Evolutionary conservation across 2,797 vertebrate species (phyloP).

Genomic region (Strix occidentalis): DNA sequence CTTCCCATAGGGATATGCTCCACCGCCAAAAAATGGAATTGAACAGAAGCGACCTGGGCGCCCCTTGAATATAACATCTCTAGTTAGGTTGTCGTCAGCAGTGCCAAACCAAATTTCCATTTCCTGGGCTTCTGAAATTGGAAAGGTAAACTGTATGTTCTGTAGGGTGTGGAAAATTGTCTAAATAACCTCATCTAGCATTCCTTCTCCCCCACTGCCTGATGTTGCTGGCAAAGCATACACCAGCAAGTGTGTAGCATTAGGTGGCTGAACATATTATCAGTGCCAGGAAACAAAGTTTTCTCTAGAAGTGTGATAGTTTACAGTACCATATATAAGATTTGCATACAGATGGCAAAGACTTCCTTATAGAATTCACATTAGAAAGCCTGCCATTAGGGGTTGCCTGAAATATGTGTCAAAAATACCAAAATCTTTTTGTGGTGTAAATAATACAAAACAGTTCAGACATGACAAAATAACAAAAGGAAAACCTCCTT

Average conservation of each 20-base stretch:
- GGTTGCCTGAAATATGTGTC: neutral
- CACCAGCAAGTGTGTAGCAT: neutral
- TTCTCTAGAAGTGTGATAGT: neutral
- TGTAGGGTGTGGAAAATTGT: neutral
- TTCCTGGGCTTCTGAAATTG: slow-evolving; percentile 96
- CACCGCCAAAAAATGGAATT: slow-evolving; percentile 95
- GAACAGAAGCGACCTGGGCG: slow-evolving; percentile 95
- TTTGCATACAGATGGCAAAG: neutral
- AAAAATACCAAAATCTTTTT: neutral
- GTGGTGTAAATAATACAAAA: neutral
- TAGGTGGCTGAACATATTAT: neutral
- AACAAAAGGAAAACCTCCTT: neutral
- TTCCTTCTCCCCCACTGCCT: neutral
- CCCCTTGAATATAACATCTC: slow-evolving; percentile 94
- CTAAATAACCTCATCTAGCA: neutral
- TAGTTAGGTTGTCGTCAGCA: slow-evolving; percentile 91
- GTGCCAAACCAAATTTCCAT: slow-evolving; percentile 98
- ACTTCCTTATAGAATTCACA: neutral
- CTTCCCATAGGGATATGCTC: slow-evolving; percentile 86
- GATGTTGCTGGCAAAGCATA: neutral
- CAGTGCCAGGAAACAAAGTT: neutral
- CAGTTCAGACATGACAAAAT: neutral
- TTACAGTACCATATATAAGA: neutral
- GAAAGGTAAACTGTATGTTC: slow-evolving; percentile 82
- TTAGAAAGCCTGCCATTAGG: neutral